Base-by-base conservation (phyloP, 2,888 invertebrate species). In the Harpalus rufipes region DNA sequence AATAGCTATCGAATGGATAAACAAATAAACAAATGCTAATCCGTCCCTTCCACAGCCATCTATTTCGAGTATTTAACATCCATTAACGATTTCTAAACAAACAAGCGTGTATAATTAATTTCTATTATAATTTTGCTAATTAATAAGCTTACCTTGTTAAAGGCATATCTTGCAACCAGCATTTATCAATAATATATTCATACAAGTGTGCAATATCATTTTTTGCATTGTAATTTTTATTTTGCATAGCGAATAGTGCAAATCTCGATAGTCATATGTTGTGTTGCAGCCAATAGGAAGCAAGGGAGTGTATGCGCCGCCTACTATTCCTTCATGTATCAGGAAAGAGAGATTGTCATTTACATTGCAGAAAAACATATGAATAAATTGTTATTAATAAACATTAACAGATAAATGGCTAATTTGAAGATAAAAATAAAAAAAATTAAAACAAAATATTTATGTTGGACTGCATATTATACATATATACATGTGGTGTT, bases 1-100 rank as follows among this genome's bases (percentile, higher is more conserved):
- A 74, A 74, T 41, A 39, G 68, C 32, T n/a, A 39, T 25, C 72
- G 14, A 39, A 41, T 18, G 8, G 72, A 74, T 44, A 74, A 74
- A 44, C 44, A 74, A 44, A 74, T 74, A 44, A 74, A 74, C 72
- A 68, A 32, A 68, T 68, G 68, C 32, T n/a, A 68, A 68, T 68
- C 32, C n/a, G 21, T 63, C 18, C 32, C 68, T 32, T 44, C 44
- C 41, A 74, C 16, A 58, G 12, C 25, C 78, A 14, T 78, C 56
- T 74, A 74, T 78, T 78, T 78, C 58, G 58, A 78, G 78, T 78
- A 78, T 78, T 78, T 78, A 78, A 56, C 78, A 25, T 78, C 58
- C 78, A 78, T 78, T 78, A 78, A 32, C 78, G 78, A 25, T 78
- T 78, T 78, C 78, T 78, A 78, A 58, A 78, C 58, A 78, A 78